Evolutionary conservation across 2,797 vertebrate genomes (phyloP), one percentile per base, ranked within the genome.

Genomic region (Acrossocheilus wenchowensis): DNA sequence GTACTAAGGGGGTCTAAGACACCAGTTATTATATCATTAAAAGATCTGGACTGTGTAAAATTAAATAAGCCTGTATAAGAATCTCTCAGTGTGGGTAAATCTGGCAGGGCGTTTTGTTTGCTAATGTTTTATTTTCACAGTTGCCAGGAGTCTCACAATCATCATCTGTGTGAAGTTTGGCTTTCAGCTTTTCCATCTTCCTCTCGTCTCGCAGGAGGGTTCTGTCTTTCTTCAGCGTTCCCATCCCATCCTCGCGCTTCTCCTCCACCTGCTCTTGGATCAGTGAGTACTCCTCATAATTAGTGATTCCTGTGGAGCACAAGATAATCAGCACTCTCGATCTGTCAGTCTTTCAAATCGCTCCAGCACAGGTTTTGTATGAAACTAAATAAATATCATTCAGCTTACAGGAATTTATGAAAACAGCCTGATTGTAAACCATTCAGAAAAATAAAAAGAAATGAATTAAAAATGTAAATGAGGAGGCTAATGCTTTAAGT

Each of bases 161-260:
- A 52, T 99, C 98, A 64, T 99, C 98, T 0, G 98, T 99, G 90
- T 99, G 98, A 39, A 99, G 97, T 88, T 99, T 99, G 81, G 98
- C 98, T 94, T 99, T 99, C 85, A 99, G 94, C 92, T 99, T 99
- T 92, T 99, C 98, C 98, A 99, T 99, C 93, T 99, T 99, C 91
- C 97, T 96, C 92, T 99, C 98, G 0, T 99, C 98, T 81, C 98
- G 93, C 23, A 97, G 93, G 48, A 99, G 94, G 0, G 98, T 99
- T 84, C 98, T 94, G 72, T 99, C 98, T 93, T 98, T 99, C 92
- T 97, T 98, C 82, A 99, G 94, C 0, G 98, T 99, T 36, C 97
- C 98, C 11, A 96, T 97, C 7, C 95, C 94, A 9, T 99, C 98
- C 83, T 99, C 98, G 89, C 98, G 98, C 91, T 97, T 98, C 66